Evolutionary conservation across 2,888 invertebrate genomes (phyloP), one percentile per base, ranked within the genome.

Genomic region (Drosophila ochracea): DNA sequence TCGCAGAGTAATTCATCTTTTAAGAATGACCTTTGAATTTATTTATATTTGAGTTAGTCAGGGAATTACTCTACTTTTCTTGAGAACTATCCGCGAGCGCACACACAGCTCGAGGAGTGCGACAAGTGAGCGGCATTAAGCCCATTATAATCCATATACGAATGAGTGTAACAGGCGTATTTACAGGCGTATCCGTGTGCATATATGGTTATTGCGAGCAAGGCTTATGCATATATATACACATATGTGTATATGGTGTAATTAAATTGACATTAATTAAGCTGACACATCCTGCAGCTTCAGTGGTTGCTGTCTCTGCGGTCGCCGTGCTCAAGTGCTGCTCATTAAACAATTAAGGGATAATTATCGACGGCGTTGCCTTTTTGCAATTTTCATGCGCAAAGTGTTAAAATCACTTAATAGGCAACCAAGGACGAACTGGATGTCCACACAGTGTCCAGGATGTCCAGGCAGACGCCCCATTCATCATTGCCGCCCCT

Each of bases 321-420:
- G 19, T 25, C 25, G 55, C 25, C 6, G 37, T 82, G 82, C 83
- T 85, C 85, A 85, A 85, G 85, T 85, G 85, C 90, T 75, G 84
- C 90, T 87, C 87, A 90, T 88, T 88, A 88, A 88, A 90, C 91
- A 88, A 88, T 88, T 88, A 88, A 88, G 82, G 87, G 84, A 88
- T 88, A 88, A 88, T 88, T 88, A 90, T 89, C 91, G 90, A 69
- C 84, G 77, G 73, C 78, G 80, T 83, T 90, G 85, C 85, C 85
- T 90, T 89, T 87, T 86, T 90, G 89, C 84, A 89, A 86, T 89
- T 90, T 90, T 88, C 89, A 89, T 90, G 87, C 84, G 89, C 82
- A 86, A 90, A 89, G 87, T 88, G 87, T 88, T 88, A 90, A 88
- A 88, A 88, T 88, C 87, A 88, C 87, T 88, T 88, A 88, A 88